Base-by-base conservation (phyloP, 2,797 vertebrate genomes). In the Bradypodion ventrale region DNA sequence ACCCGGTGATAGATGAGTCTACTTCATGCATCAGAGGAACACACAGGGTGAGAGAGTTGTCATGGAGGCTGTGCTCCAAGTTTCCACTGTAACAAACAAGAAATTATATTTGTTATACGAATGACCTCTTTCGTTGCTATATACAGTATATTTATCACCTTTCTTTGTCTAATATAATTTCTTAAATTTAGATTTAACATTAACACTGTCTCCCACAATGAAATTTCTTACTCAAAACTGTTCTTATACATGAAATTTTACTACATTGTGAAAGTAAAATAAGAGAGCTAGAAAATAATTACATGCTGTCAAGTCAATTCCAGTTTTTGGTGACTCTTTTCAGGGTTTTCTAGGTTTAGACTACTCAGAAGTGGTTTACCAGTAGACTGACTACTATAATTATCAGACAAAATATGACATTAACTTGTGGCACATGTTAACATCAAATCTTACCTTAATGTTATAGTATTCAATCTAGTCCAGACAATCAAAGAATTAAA, bases 21-120 rank as follows among this genome's bases (percentile, higher is more conserved):
- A 99, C 98, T 94, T 99, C 98, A 15, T 99, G 98, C 93, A 98
- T 94, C 89, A 99, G 93, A 2, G 97, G 96, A 86, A 99, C 96
- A 0, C 94, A 96, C 78, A 99, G 93, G 25, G 94, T 94, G 87
- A 99, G 92, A 66, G 23, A 95, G 94, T 99, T 99, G 96, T 99
- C 98, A 0, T 96, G 95, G 56, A 99, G 95, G 0, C 93, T 19
- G 8, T 94, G 96, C 86, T 99, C 99, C 27, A 97, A 90, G 86
- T 99, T 99, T 86, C 98, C 98, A 42, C 99, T 99, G 82, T 21
- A 59, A 1, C 82, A 89, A 74, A 92, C 87, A 91, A 62, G 13
- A 92, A 90, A 83, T 83, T 0, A 90, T 80, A 68, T 3, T 19
- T 10, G 40, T 74, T 85, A 66, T 59, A 87, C 32, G 75, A 83